phyloP scores from a whole-genome alignment of 2,113 vertebrate species.

The Numenius arquata region DNA sequence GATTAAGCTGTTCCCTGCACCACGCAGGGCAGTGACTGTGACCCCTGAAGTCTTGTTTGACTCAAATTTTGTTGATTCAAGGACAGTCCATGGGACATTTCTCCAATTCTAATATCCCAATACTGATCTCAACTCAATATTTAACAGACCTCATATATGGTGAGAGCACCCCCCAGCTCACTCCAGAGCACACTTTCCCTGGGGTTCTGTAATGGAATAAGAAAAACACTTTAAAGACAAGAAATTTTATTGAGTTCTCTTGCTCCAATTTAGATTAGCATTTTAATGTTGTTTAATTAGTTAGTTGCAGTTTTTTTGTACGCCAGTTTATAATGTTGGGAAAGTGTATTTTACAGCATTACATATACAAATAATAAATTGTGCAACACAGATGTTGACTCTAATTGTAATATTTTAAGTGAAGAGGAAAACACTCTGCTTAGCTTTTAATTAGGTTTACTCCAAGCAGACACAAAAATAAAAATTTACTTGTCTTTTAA shows the following conservation, averaged over 20 bases:
- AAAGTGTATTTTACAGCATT: background rate
- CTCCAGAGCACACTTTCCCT: background rate
- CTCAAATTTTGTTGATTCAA: background rate
- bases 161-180: background rate
- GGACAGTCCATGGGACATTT: too few relatives aligned
- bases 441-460: conserved; percentile 13
- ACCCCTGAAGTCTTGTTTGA: background rate
- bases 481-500: background rate
- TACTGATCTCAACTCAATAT: background rate
- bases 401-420: conserved; percentile 17
- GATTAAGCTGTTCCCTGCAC: background rate
- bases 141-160: background rate
- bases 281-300: background rate
- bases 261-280: background rate
- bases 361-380: background rate
- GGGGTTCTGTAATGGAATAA: background rate
- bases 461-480: background rate
- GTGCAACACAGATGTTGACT: background rate
- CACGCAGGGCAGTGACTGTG: background rate
- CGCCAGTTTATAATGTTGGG: background rate
- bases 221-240: background rate
- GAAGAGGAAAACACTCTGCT: background rate
- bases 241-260: background rate
- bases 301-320: background rate
- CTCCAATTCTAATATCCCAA: background rate